phyloP scores from a whole-genome alignment of 2,797 vertebrate genomes.

The Sarcophilus harrisii region DNA sequence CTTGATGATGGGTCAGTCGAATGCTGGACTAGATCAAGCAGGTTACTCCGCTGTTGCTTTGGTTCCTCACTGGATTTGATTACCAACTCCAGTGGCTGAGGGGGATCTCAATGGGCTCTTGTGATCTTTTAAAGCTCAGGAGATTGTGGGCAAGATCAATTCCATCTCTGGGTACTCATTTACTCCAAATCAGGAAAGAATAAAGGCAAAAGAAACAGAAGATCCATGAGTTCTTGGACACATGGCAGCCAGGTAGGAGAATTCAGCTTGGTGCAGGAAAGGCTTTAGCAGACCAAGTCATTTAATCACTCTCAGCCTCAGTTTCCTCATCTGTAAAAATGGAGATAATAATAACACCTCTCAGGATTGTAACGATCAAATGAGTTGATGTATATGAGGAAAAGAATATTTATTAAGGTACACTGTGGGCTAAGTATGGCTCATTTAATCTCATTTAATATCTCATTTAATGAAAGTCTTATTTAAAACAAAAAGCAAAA shows the following conservation, averaged over 20 bases:
- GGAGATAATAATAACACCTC: background rate
- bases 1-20: background rate
- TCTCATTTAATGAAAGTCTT: background rate
- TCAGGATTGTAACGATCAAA: background rate
- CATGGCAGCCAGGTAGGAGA: background rate
- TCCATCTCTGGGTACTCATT: background rate
- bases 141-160: background rate
- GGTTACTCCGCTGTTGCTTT: background rate
- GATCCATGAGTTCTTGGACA: background rate
- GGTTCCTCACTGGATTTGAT: background rate
- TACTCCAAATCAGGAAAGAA: background rate
- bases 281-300: background rate
- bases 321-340: background rate
- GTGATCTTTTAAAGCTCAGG: background rate
- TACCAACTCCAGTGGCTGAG: background rate
- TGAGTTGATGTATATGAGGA: background rate
- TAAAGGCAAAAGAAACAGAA: background rate
- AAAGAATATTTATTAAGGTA: background rate
- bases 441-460: no score
- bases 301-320: background rate
- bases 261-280: background rate
- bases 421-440: background rate
- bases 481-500: background rate
- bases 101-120: background rate
- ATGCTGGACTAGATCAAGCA: background rate